phyloP scores from a whole-genome alignment of 2,113 vertebrate species.

The Leuciscus idus region DNA sequence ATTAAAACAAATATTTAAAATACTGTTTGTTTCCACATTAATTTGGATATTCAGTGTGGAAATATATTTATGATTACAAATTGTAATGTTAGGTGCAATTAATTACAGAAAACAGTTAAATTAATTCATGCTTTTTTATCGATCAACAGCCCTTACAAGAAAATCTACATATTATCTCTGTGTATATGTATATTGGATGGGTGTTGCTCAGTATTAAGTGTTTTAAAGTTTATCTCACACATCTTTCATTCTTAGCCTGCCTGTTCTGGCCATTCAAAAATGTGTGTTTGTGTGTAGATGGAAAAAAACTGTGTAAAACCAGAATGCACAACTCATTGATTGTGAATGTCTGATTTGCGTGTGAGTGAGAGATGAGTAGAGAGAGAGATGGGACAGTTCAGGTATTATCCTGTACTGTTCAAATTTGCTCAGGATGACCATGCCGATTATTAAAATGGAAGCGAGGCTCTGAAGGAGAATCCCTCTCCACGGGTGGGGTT shows the following conservation, averaged over 20 bases:
- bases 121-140: too few species aligned
- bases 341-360: neutral
- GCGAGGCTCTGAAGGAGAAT: conserved; percentile 43
- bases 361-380: neutral
- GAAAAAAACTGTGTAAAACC: too few species aligned
- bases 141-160: too few species aligned
- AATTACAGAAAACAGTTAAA: too few species aligned
- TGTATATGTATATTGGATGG: conserved; percentile 12
- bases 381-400: neutral
- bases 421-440: conserved; percentile 14
- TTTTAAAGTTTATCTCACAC: neutral
- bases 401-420: conserved; percentile 28
- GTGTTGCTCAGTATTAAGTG: neutral
- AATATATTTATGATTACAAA: too few species aligned
- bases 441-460: neutral
- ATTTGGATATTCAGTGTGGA: too few species aligned
- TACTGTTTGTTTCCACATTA: too few species aligned
- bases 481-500: conserved; percentile 26
- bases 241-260: conserved; percentile 23
- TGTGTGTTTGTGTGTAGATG: neutral
- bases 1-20: too few species aligned
- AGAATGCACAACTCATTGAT: too few species aligned
- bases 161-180: neutral
- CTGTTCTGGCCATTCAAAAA: neutral
- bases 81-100: too few species aligned